phyloP scores from a whole-genome alignment of 2,113 vertebrate species.

The Triplophysa tibetana region DNA sequence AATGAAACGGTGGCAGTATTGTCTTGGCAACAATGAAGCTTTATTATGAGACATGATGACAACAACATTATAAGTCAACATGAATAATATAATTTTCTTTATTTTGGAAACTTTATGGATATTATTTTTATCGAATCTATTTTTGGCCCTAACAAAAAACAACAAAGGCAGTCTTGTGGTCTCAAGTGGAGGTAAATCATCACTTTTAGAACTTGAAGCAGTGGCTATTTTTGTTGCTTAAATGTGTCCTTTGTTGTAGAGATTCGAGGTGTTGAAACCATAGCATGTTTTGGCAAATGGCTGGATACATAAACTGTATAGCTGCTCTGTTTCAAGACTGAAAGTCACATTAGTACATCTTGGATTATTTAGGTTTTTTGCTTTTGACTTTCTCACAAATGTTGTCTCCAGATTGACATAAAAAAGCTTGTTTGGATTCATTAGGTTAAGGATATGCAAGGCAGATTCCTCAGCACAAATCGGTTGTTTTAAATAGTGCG shows the following conservation, averaged over 20 bases:
- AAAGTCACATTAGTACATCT: no score
- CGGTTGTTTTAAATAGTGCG: background rate
- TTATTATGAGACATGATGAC: constrained; percentile 24
- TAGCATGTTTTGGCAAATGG: background rate
- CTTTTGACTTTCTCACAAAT: background rate
- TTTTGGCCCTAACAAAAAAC: background rate
- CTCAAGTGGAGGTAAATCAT: background rate
- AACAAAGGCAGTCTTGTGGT: background rate
- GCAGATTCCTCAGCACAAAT: background rate
- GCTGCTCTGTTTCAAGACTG: background rate
- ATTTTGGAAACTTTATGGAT: background rate
- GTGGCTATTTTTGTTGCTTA: background rate
- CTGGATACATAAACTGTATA: constrained; percentile 1
- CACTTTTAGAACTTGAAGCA: background rate
- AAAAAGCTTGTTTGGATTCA: no score
- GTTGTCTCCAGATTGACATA: no score
- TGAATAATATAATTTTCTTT: constrained; percentile 6
- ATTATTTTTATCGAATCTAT: no score
- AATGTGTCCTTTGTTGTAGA: constrained; percentile 10
- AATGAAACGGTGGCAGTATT: constrained; percentile 27
- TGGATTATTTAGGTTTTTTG: background rate
- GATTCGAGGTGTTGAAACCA: background rate
- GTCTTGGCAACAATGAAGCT: constrained; percentile 26
- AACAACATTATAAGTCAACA: background rate
- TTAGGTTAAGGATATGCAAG: background rate